These are phyloP conservation scores for Gorsachius magnificus DNA, from an alignment of 2,797 vertebrate species.

Conservation along the genomic window DNA sequence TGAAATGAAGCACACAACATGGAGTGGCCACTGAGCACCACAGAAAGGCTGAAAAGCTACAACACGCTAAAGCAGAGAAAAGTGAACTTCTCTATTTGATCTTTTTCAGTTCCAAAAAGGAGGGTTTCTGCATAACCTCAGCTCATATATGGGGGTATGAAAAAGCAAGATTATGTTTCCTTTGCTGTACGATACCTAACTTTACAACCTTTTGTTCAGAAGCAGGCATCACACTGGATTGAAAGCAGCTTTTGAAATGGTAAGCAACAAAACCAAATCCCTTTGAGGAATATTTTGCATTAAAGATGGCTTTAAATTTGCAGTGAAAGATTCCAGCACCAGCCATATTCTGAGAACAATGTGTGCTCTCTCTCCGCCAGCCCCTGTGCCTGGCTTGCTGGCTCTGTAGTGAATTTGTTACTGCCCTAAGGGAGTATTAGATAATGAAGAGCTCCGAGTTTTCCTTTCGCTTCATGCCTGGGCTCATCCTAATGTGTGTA, in stretches of 20 bases:
- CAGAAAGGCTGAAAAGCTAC: background rate
- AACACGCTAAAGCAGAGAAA: background rate
- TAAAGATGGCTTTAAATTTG: conserved; percentile 1
- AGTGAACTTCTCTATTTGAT: background rate
- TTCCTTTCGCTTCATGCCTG: conserved; percentile 30
- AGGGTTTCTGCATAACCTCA: background rate
- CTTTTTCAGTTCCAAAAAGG: background rate
- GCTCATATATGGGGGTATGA: background rate
- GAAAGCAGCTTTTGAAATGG: conserved; percentile 12
- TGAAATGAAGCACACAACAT: background rate
- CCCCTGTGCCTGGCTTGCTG: background rate
- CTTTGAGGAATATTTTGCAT: conserved; percentile 51
- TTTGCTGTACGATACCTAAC: background rate
- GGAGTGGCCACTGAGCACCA: background rate
- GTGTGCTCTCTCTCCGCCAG: background rate
- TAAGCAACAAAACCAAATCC: conserved; percentile 7
- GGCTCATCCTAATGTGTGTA: conserved; percentile 9
- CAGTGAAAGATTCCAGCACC: background rate
- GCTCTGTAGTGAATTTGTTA: background rate
- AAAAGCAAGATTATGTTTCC: background rate
- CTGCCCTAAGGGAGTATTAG: conserved; percentile 44
- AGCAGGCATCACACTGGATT: background rate
- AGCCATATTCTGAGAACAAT: conserved; percentile 9
- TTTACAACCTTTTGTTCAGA: background rate
- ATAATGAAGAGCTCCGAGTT: conserved; percentile 8